Evolutionary conservation across 2,888 invertebrate genomes (phyloP), one percentile per base, ranked within the genome.

Genomic region (Perdita meconis): DNA sequence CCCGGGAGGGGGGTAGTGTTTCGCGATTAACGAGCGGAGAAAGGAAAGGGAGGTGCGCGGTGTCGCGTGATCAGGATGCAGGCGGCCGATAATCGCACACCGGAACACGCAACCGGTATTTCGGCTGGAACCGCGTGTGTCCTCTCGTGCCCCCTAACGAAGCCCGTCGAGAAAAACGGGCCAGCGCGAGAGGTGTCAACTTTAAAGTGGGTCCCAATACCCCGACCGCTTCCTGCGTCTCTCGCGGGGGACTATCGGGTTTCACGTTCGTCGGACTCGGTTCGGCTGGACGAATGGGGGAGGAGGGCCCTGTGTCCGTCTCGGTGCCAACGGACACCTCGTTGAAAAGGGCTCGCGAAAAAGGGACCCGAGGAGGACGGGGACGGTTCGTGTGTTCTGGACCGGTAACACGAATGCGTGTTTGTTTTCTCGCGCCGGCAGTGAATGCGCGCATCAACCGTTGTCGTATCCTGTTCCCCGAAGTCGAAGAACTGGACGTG

Each of bases 131-230:
- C 61, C 34, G 5, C 1, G 36, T 13, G 4, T 12, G n/a, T 22
- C 36, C 51, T 8, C n/a, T 4, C 4, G 12, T 10, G 1, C 8
- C 12, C 38, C 61, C n/a, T n/a, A 71, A 76, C 76, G 70, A 76
- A 72, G 50, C 44, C 26, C 69, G 61, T 30, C 44, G 19, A 47
- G 50, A 51, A 69, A 51, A 66, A 65, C 68, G 64, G 63, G 50
- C 50, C 44, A 47, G 66, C 68, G 61, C 76, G 72, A 42, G 61
- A 79, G 78, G 79, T 79, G 79, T 79, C 79, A 73, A 79, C 79
- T 79, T 79, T 79, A 79, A 79, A 79, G 79, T 78, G 73, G 79
- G 68, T 79, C 78, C 78, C 73, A 79, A 79, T 79, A 69, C 73
- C 64, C n/a, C 65, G 69, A 57, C 69, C 78, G 66, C 79, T 78